Evolutionary conservation across 1,140 invertebrate genomes (phyloP).

Genomic region (Odontomachus brunneus): DNA sequence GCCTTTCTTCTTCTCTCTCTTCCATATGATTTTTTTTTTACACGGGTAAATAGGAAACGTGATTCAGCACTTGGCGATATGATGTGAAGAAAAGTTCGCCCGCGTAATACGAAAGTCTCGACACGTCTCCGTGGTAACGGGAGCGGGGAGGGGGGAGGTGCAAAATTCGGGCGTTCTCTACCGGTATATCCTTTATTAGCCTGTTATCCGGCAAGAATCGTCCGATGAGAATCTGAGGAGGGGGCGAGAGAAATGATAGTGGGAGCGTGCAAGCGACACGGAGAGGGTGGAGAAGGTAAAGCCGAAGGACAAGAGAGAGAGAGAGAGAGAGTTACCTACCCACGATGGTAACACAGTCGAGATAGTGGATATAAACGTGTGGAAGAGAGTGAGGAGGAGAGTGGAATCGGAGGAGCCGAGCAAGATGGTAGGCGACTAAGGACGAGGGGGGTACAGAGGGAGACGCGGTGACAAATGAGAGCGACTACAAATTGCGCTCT

Average conservation of each 20-base stretch:
- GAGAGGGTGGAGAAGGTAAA: conserved; percentile 44
- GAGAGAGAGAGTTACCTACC: conserved; percentile 49
- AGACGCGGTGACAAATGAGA: conserved; percentile 79
- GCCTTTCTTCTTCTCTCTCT: not conserved
- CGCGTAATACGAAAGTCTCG: not conserved
- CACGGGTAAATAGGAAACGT: not conserved
- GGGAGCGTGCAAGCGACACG: conserved; percentile 62
- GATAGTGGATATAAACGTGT: conserved; percentile 49
- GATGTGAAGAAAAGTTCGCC: not conserved
- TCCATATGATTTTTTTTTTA: not conserved
- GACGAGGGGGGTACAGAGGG: conserved; percentile 54
- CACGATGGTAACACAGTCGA: conserved; percentile 49
- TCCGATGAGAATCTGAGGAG: conserved; percentile 34
- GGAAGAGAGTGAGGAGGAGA: conserved; percentile 18
- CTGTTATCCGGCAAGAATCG: conserved; percentile 66
- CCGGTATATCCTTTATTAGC: conserved; percentile 56
- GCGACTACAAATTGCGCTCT: conserved; percentile 78
- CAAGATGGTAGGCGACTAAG: conserved; percentile 67
- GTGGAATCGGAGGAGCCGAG: conserved; percentile 49
- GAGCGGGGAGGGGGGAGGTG: too few species aligned
- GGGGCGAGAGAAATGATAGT: conserved; percentile 54
- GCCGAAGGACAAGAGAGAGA: conserved; percentile 47
- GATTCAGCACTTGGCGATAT: not conserved
- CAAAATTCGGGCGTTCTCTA: too few species aligned
- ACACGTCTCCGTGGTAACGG: not conserved